Base-by-base conservation (phyloP, 2,113 vertebrate species). In the Hippolais icterina region DNA sequence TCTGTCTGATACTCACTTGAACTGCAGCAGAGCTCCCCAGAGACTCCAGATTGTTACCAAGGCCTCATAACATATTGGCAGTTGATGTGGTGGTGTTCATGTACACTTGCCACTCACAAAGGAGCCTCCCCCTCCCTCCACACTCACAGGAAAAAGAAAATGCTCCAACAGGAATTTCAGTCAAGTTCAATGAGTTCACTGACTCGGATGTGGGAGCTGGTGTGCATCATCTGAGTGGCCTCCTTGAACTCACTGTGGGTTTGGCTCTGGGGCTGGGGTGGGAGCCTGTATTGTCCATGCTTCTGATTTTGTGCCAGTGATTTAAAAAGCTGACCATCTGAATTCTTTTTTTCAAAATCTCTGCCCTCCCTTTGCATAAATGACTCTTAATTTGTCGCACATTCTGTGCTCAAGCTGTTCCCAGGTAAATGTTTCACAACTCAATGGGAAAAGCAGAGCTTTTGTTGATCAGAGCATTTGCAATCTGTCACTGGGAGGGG, bases 1-100 rank as follows among this genome's bases (percentile, higher is more conserved):
- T 99, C 99, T 98, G 98, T 99, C 99, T 99, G 99, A 99, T 99
- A 98, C 98, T 98, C 98, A 98, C 98, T 99, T 98, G 98, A 99
- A 98, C 99, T 99, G 99, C 98, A 96, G 98, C 98, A 98, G 97
- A 97, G 98, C 98, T 99, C 99, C 99, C 99, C 92, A 64, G 99
- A 98, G 99, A 99, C 98, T 98, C 97, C 96, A 98, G 99, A 98
- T 99, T 99, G 99, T 99, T 99, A 99, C 99, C 98, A 98, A 98
- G 98, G 98, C 98, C 98, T 98, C 98, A 98, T 98, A 99, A 99
- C 99, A 98, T 99, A 99, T 99, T 99, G 99, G 99, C 99, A 99
- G 99, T 98, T 99, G 99, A 99, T 98, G 98, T 97, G 98, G 98
- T 98, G 98, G 98, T 97, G 98, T 98, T 98, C 99, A 71, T 98